Evolutionary conservation across 2,888 invertebrate genomes (phyloP).

Genomic region (Criorhina ranunculi): DNA sequence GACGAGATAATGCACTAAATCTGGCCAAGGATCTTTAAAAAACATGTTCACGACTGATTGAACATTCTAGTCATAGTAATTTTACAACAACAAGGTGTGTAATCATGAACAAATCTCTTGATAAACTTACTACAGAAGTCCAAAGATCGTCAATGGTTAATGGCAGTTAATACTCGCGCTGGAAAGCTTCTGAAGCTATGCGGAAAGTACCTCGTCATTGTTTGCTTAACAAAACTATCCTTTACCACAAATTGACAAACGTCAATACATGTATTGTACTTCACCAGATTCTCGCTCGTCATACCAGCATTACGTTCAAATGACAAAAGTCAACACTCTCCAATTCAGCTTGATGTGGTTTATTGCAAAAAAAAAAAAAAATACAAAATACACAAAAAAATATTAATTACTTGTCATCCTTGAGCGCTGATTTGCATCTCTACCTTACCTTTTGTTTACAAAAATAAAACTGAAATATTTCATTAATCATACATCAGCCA

Average conservation of each 20-base stretch:
- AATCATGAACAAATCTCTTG: too few species aligned
- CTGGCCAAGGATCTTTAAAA: too few species aligned
- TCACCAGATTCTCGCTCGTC: background rate
- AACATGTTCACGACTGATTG: too few species aligned
- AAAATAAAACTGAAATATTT: background rate
- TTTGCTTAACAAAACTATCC: background rate
- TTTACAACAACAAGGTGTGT: too few species aligned
- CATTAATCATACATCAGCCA: constrained; percentile 3
- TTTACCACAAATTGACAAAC: background rate
- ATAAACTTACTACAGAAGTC: too few species aligned
- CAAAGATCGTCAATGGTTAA: too few species aligned
- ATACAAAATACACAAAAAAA: background rate
- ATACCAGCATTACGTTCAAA: background rate
- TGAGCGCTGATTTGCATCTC: constrained; percentile 12
- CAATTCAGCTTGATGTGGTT: background rate
- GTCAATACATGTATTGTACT: background rate
- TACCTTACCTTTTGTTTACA: constrained; percentile 6
- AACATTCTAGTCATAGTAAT: too few species aligned
- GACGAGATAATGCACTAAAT: too few species aligned
- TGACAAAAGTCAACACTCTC: constrained; percentile 19
- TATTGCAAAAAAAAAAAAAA: background rate
- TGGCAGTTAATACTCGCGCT: too few species aligned
- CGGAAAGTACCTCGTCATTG: too few species aligned
- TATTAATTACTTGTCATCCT: background rate
- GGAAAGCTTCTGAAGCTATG: too few species aligned